Percentiles rank a stretch among this genome's conserved stretches.
Evolutionary conservation across 2,888 invertebrate species (phyloP).

Genomic region (Netelia fuscicornis): DNA sequence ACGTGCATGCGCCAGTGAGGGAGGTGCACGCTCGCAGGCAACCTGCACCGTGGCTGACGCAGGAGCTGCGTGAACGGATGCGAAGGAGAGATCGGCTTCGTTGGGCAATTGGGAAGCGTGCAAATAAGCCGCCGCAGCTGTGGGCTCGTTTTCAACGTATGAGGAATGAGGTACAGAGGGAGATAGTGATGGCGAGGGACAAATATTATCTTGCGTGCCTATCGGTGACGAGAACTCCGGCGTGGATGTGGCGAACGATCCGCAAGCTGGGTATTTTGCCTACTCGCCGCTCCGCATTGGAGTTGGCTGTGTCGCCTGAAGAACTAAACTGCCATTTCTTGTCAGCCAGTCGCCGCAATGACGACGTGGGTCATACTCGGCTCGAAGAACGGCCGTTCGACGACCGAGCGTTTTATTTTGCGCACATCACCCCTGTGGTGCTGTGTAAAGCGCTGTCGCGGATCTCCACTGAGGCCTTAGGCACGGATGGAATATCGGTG

Average conservation of each 20-base stretch:
- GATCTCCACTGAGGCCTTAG: background rate
- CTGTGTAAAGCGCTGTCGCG: background rate
- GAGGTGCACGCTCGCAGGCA: background rate
- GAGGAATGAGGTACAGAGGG: background rate
- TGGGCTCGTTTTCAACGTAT: background rate
- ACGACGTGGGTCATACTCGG: too few species aligned
- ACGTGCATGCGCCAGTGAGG: background rate
- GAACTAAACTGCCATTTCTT: background rate
- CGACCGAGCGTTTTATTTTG: background rate
- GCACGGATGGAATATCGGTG: conserved; percentile 4
- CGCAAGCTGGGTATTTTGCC: background rate
- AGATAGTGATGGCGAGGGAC: background rate
- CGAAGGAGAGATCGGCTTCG: background rate
- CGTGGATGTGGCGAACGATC: background rate
- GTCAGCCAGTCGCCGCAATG: background rate
- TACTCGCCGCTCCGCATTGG: background rate
- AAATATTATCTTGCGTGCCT: background rate
- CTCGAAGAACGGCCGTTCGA: background rate
- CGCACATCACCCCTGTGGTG: background rate
- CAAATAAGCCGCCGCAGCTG: too few species aligned
- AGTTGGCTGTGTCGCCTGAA: background rate
- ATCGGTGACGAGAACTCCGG: background rate
- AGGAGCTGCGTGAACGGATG: background rate
- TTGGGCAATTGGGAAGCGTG: too few species aligned
- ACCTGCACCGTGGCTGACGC: background rate